These are phyloP conservation scores for Xestia sexstrigata DNA, from an alignment of 2,888 invertebrate genomes.

Conservation along the genomic window DNA sequence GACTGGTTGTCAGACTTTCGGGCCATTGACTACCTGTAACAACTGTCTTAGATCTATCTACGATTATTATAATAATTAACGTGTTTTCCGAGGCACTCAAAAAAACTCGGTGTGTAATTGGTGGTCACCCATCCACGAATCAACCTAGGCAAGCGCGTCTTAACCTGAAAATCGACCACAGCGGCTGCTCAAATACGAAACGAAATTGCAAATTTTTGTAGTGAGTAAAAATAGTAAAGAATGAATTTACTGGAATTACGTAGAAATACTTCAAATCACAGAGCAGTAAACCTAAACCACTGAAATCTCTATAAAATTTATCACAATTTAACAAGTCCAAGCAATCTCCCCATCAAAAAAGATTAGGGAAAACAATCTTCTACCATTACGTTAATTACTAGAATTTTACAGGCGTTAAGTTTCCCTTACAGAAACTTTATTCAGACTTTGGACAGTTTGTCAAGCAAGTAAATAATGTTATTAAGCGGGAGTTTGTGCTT, in stretches of 20 bases:
- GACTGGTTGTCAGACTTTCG: too few relatives aligned
- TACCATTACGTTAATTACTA: slow-evolving; percentile 70
- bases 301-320: slow-evolving; percentile 45
- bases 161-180: too few relatives aligned
- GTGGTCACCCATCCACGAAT: too few relatives aligned
- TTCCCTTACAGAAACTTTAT: slow-evolving; percentile 61
- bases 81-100: too few relatives aligned
- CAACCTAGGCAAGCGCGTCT: too few relatives aligned
- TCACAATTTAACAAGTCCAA: slow-evolving; percentile 46
- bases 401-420: slow-evolving; percentile 66
- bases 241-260: not conserved
- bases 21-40: too few relatives aligned
- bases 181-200: too few relatives aligned
- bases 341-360: slow-evolving; percentile 54
- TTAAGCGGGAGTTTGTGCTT: slow-evolving; percentile 5
- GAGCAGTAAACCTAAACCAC: slow-evolving; percentile 6
- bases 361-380: slow-evolving; percentile 64
- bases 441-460: slow-evolving; percentile 58
- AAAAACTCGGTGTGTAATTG: too few relatives aligned
- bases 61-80: too few relatives aligned
- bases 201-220: too few relatives aligned
- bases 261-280: not conserved
- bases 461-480: slow-evolving; percentile 45
- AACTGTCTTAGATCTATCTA: too few relatives aligned
- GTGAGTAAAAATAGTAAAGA: not conserved